Conservation (phyloP, 1,140 invertebrate species). For the Drosophila biarmipes region DNA sequence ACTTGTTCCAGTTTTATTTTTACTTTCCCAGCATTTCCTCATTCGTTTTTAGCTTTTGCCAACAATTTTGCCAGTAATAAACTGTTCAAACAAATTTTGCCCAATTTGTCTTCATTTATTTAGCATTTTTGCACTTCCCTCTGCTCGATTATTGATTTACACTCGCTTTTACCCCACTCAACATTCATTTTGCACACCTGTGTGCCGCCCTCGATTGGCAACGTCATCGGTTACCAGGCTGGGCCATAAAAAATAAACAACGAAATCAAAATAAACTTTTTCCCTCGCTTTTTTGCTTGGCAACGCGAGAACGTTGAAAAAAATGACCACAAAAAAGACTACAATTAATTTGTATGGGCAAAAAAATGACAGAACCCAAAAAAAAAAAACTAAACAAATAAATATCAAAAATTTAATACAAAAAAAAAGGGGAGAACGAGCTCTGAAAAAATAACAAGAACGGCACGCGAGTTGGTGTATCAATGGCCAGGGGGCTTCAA, state of each 20-base stretch:
- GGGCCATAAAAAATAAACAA: constrained; percentile 31
- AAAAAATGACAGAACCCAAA: constrained; percentile 12
- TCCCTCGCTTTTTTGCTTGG: constrained; percentile 50
- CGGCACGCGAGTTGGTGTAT: constrained; percentile 55
- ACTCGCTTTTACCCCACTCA: constrained; percentile 44
- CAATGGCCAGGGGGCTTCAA: constrained; percentile 25
- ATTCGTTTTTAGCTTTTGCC: constrained; percentile 4
- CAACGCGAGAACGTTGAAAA: constrained; percentile 35
- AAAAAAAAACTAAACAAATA: constrained; percentile 5
- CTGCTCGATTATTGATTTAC: constrained; percentile 60
- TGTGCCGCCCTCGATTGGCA: constrained; percentile 33
- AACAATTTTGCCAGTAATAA: constrained; percentile 17
- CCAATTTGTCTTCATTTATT: constrained; percentile 64
- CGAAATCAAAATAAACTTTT: constrained; percentile 42
- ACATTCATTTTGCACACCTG: constrained; percentile 69
- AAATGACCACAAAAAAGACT: constrained; percentile 16
- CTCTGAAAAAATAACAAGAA: constrained; percentile 34
- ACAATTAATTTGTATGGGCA: constrained; percentile 60
- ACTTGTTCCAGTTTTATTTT: constrained; percentile 4
- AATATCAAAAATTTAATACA: constrained; percentile 29
- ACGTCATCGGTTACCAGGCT: constrained; percentile 47
- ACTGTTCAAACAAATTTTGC: constrained; percentile 24
- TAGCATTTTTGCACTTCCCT: constrained; percentile 50
- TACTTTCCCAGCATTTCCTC: background rate
- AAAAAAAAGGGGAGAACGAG: constrained; percentile 19